Evolutionary conservation across 2,888 invertebrate species (phyloP).

Genomic region (Cerceris ruficornis): DNA sequence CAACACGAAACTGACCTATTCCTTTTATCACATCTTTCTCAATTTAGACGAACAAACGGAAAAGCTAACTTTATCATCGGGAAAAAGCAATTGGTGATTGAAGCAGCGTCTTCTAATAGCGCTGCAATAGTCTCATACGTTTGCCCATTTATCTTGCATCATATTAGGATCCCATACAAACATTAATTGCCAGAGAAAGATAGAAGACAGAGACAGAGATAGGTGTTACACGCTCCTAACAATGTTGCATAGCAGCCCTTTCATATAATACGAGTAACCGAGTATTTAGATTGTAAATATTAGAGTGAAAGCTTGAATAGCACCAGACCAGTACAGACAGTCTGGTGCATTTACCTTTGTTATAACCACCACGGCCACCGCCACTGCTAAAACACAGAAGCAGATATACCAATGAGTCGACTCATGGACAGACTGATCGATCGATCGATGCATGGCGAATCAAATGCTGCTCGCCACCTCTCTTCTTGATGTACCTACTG

Average conservation of each 20-base stretch:
- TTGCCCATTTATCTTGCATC: slow-evolving; percentile 32
- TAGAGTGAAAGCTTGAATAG: slow-evolving; percentile 86
- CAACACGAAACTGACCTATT: neutral
- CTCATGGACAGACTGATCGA: slow-evolving; percentile 84
- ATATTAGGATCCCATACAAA: slow-evolving; percentile 27
- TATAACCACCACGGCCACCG: slow-evolving; percentile 97
- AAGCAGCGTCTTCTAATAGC: slow-evolving; percentile 38
- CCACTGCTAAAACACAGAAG: slow-evolving; percentile 95
- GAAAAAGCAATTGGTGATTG: slow-evolving; percentile 73
- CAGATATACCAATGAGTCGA: slow-evolving; percentile 89
- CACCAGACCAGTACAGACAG: slow-evolving; percentile 87
- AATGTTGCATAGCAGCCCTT: slow-evolving; percentile 78
- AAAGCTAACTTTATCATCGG: slow-evolving; percentile 8
- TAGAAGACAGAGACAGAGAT: slow-evolving; percentile 7
- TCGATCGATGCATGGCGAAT: slow-evolving; percentile 83
- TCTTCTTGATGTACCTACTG: slow-evolving; percentile 84
- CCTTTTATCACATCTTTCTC: neutral
- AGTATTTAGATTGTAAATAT: slow-evolving; percentile 80
- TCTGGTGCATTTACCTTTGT: slow-evolving; percentile 96
- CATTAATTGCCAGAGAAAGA: slow-evolving; percentile 25
- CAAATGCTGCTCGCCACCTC: slow-evolving; percentile 84
- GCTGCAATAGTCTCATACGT: neutral
- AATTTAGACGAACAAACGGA: slow-evolving; percentile 2
- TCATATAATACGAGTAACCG: slow-evolving; percentile 80
- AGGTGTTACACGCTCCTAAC: slow-evolving; percentile 47